A percentile compares a stretch with the other conserved stretches of the same genome.
These are phyloP conservation scores for Thaumatotibia leucotreta DNA, from an alignment of 1,140 invertebrate species.

Conservation along the genomic window DNA sequence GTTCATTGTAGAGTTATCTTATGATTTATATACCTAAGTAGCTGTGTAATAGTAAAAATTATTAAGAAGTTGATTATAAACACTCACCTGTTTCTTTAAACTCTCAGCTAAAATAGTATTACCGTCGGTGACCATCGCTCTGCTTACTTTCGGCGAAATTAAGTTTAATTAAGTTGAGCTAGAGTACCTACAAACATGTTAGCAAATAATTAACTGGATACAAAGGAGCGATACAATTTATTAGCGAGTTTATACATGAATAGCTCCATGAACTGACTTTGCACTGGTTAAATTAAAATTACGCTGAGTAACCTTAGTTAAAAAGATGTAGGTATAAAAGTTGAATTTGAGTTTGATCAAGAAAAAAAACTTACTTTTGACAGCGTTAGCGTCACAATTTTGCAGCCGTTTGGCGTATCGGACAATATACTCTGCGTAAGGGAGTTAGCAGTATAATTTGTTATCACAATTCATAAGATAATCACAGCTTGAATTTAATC, in stretches of 20 bases:
- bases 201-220: constrained; percentile 18
- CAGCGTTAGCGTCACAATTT: not conserved
- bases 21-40: no score
- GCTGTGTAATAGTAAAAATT: not conserved
- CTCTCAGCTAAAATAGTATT: constrained; percentile 86
- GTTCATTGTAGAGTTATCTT: not conserved
- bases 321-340: no score
- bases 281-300: not conserved
- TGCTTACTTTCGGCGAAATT: constrained; percentile 47
- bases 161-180: constrained; percentile 48
- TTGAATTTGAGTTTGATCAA: not conserved
- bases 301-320: not conserved
- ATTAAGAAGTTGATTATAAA: not conserved
- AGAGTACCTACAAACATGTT: constrained; percentile 53
- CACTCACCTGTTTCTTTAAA: constrained; percentile 84
- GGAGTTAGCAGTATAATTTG: not conserved
- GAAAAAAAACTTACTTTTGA: constrained; percentile 10
- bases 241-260: not conserved
- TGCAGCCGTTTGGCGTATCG: not conserved
- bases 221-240: not conserved
- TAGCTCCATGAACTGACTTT: not conserved
- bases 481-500: not conserved
- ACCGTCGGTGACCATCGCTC: constrained; percentile 79
- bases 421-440: not conserved
- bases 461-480: not conserved